Conservation (phyloP, 2,113 vertebrate species). For the Proterorhinus semilunaris region DNA sequence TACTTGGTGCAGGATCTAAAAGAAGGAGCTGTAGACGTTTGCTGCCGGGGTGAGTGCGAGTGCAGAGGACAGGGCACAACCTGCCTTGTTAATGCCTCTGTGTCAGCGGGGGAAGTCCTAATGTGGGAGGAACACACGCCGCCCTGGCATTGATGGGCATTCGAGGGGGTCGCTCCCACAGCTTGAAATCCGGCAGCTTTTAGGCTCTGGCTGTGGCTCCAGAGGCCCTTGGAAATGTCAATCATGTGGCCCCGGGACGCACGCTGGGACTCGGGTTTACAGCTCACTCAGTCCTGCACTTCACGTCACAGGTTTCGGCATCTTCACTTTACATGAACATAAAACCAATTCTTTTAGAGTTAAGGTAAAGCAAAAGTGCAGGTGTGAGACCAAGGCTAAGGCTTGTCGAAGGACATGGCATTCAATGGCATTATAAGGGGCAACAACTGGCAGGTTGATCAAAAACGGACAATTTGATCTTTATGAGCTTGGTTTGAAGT, state of each 20-base stretch:
- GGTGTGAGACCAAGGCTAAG: no score
- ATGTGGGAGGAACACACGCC: conserved; percentile 53
- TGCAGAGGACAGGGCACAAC: conserved; percentile 40
- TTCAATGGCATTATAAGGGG: no score
- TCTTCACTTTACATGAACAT: not conserved
- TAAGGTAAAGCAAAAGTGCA: no score
- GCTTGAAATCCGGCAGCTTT: conserved; percentile 63
- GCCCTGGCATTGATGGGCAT: conserved; percentile 54
- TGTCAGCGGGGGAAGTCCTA: conserved; percentile 48
- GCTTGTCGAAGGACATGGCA: no score
- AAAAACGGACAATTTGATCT: no score
- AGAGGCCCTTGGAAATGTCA: conserved; percentile 67
- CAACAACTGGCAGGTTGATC: no score
- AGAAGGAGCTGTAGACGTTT: not conserved
- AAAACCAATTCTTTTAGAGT: not conserved
- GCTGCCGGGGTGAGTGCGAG: conserved; percentile 23
- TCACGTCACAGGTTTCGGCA: not conserved
- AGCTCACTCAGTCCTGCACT: conserved; percentile 27
- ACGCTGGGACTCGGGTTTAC: conserved; percentile 43
- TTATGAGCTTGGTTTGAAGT: no score
- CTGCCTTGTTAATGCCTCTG: conserved; percentile 53
- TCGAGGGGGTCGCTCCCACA: conserved; percentile 48
- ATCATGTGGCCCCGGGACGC: conserved; percentile 51
- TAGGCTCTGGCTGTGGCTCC: conserved; percentile 58
- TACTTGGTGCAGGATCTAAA: conserved; percentile 2